Percentiles rank a stretch among this genome's conserved stretches.
Evolutionary conservation across 1,140 invertebrate species (phyloP).

Genomic region (Psilanteris sp.): DNA sequence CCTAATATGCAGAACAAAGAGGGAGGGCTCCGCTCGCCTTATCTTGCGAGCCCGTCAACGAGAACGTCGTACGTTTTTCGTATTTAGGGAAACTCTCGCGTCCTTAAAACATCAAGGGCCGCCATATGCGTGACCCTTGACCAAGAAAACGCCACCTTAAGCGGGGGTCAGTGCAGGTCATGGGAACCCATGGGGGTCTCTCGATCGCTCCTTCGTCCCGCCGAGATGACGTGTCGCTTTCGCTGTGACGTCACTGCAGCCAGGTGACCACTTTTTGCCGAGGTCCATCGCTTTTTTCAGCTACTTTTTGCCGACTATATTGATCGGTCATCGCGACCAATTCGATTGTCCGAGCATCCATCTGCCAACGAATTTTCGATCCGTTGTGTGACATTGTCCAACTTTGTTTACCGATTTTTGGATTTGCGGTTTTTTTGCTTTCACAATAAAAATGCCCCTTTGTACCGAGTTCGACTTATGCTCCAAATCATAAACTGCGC

Average conservation of each 20-base stretch:
- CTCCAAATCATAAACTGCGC: not conserved
- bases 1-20: constrained; percentile 13
- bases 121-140: constrained; percentile 75
- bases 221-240: constrained; percentile 65
- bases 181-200: constrained; percentile 79
- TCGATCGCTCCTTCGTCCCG: constrained; percentile 6
- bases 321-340: constrained; percentile 27
- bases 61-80: constrained; percentile 18
- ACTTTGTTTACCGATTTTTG: constrained; percentile 21
- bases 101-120: constrained; percentile 60
- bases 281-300: constrained; percentile 16
- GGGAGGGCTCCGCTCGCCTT: constrained; percentile 20
- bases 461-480: not conserved
- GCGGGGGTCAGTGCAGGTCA: constrained; percentile 71
- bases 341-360: constrained; percentile 34
- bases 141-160: constrained; percentile 64
- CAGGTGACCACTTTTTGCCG: constrained; percentile 69
- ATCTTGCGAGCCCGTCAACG: constrained; percentile 25
- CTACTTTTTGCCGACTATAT: constrained; percentile 51
- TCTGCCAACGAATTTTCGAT: constrained; percentile 54
- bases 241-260: constrained; percentile 48
- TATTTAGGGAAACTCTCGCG: constrained; percentile 69
- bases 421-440: constrained; percentile 10
- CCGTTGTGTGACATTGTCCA: not conserved
- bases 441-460: not conserved